Conservation (phyloP, 2,113 vertebrate species). For the Erythrolamprus reginae region DNA sequence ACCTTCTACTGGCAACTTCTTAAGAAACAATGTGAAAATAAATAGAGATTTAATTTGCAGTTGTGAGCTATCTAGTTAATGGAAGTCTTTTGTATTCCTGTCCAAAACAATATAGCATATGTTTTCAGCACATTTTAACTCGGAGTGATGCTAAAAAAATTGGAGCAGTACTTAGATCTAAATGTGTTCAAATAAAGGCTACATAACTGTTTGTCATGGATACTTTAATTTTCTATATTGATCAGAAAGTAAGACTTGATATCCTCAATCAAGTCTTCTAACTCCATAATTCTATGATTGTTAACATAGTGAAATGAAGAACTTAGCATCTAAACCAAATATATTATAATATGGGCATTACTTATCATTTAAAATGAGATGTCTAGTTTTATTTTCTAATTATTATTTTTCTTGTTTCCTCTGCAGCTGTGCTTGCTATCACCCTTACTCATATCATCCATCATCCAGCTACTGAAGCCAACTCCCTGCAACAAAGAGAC, state of each 20-base stretch:
- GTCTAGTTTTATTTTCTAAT: conserved; percentile 51
- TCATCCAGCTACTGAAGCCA: conserved; percentile 77
- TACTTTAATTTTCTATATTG: neutral
- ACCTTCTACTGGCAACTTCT: neutral
- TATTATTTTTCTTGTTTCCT: conserved; percentile 48
- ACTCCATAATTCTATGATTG: neutral
- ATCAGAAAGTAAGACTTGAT: neutral
- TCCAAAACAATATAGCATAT: neutral
- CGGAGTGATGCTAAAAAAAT: neutral
- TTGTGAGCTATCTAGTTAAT: neutral
- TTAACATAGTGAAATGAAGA: neutral
- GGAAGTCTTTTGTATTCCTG: neutral
- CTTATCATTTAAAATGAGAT: conserved; percentile 36
- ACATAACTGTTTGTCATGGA: neutral
- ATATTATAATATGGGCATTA: conserved; percentile 22
- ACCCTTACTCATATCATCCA: conserved; percentile 82
- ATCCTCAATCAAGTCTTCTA: neutral
- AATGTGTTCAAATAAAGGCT: neutral
- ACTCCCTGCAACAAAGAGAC: conserved; percentile 67
- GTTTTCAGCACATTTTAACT: neutral
- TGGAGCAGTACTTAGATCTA: neutral
- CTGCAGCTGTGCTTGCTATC: conserved; percentile 76
- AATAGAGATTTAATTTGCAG: neutral
- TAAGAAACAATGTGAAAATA: neutral
- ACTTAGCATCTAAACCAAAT: neutral